Conservation (phyloP, 2,113 vertebrate species). For the Rhea pennata region DNA sequence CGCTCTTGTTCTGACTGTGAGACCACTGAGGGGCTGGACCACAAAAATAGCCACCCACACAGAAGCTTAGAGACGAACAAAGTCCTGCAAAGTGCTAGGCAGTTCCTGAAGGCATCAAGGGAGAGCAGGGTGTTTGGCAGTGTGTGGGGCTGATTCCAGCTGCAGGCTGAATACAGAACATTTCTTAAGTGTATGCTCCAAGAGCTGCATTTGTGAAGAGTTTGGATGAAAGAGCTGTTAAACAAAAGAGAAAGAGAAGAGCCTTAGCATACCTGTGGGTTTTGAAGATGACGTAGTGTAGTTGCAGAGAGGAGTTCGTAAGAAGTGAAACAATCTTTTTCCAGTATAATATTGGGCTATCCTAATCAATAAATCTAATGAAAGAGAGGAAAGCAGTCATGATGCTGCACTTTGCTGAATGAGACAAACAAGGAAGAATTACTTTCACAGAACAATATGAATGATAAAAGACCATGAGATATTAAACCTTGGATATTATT, state of each 20-base stretch:
- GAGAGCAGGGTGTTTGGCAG: background rate
- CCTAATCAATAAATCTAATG: background rate
- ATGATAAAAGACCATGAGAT: background rate
- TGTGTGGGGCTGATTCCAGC: fast-evolving
- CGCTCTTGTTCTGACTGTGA: background rate
- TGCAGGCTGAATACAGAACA: background rate
- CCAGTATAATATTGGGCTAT: background rate
- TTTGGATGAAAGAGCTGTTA: background rate
- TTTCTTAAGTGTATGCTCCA: background rate
- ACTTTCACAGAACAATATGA: background rate
- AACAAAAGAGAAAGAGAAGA: background rate
- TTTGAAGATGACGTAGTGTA: background rate
- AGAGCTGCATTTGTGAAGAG: background rate
- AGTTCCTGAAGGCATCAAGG: fast-evolving
- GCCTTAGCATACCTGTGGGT: background rate
- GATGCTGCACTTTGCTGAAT: background rate
- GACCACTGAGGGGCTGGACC: background rate
- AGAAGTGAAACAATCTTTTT: background rate
- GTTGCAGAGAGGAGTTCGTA: background rate
- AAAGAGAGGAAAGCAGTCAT: background rate
- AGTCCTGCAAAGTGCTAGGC: background rate
- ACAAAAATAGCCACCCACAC: background rate
- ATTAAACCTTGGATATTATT: background rate
- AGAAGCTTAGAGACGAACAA: background rate
- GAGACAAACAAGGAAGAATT: background rate